Base-by-base conservation (phyloP, 2,888 invertebrate genomes). In the Chorisops tibialis region DNA sequence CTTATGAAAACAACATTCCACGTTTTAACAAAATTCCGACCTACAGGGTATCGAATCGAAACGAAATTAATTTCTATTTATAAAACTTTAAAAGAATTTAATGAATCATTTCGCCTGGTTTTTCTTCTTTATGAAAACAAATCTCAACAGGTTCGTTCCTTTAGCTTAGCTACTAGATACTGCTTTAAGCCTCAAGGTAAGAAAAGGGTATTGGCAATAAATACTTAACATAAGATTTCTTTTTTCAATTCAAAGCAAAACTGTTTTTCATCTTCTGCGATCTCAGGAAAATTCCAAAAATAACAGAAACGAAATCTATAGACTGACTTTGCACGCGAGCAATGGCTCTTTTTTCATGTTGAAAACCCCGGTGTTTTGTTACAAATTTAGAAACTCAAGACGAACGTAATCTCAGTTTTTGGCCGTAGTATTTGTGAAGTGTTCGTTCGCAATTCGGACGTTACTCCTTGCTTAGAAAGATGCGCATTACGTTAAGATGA, bases 371-470 rank as follows among this genome's bases (percentile, higher is more conserved):
- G 18, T 45, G 18, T 45, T 45, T 18, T 14, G 45, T 45, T 45
- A 45, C 45, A 45, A 45, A 45, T 18, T 45, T 45, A 45, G 45
- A 45, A 45, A 45, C 18, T 18, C 45, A 45, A 45, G 45, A 45
- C 45, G 45, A 14, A 45, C 45, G 45, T 45, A 45, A 45, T 45
- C 45, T 16, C 45, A 45, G 14, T 18, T 6, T 45, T 7, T 45
- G 45, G 7, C 45, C 12, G 45, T 18, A 9, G 30, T 30, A 30
- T 1, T 30, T 5, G 30, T 30, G 30, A 30, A 9, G 30, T 30
- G 30, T 30, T 30, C 30, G 30, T 30, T 30, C 7, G 30, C 9
- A 30, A 30, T 30, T 30, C 30, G 30, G 9, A 30, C 9, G 30
- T n/a, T n/a, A n/a, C n/a, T n/a, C n/a, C n/a, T n/a, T n/a, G n/a